A percentile compares a stretch with the other conserved stretches of the same genome.
Conservation (phyloP, 2,113 vertebrate species). For the Pelusios castaneus region DNA sequence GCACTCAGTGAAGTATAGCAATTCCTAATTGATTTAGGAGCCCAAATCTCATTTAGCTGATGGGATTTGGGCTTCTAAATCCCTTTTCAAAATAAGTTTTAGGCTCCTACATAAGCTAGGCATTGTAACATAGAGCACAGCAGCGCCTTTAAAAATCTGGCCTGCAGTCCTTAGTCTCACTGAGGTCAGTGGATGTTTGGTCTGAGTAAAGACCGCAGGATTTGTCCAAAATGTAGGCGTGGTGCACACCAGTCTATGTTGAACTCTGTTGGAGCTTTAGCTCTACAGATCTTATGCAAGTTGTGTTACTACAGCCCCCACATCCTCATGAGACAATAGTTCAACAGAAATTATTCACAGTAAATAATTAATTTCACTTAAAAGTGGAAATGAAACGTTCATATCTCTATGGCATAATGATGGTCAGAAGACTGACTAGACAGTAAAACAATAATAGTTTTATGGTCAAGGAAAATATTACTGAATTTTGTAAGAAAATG, state of each 20-base stretch:
- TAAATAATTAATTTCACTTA: background rate
- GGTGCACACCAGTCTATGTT: background rate
- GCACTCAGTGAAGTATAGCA: background rate
- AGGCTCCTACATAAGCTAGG: background rate
- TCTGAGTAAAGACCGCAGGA: background rate
- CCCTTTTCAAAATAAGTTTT: background rate
- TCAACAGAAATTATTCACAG: background rate
- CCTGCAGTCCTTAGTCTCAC: background rate
- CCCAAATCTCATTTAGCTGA: background rate
- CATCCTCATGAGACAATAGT: background rate
- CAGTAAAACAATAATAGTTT: background rate
- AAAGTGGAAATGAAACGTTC: background rate
- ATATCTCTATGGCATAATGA: background rate
- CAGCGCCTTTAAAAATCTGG: background rate
- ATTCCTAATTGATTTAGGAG: background rate
- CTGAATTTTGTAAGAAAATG: background rate
- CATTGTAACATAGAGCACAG: background rate
- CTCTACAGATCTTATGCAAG: background rate
- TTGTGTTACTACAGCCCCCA: background rate
- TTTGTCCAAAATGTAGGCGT: background rate
- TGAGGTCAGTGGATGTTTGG: background rate
- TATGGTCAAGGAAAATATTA: background rate
- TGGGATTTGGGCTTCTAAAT: background rate
- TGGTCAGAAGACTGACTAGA: background rate
- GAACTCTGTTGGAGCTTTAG: background rate